These are phyloP conservation scores for Rhabdophis nuchalis DNA, from an alignment of 2,797 vertebrate species.

Conservation along the genomic window DNA sequence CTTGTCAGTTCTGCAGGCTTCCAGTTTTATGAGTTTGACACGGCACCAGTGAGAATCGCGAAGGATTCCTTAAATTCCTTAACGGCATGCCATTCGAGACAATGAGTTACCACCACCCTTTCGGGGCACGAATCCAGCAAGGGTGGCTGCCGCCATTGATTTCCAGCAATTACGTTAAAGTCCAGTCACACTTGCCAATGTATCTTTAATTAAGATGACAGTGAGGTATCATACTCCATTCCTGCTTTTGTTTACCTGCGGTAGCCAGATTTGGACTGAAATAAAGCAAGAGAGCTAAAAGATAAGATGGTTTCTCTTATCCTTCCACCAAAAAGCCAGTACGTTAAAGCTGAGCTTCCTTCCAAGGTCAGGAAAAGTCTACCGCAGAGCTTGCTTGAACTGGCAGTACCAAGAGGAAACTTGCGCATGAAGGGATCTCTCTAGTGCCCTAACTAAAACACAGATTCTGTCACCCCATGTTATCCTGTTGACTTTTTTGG, in stretches of 20 bases:
- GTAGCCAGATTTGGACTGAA: not conserved
- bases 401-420: not conserved
- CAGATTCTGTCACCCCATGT: not conserved
- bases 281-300: not conserved
- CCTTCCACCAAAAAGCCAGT: not conserved
- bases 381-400: not conserved
- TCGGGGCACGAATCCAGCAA: slow-evolving; percentile 20
- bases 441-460: not conserved
- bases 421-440: not conserved
- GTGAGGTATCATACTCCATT: slow-evolving; percentile 40
- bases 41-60: slow-evolving; percentile 38
- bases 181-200: slow-evolving; percentile 48
- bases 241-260: not conserved
- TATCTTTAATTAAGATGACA: slow-evolving; percentile 45
- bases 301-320: not conserved
- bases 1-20: slow-evolving; percentile 57
- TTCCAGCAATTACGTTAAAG: slow-evolving; percentile 41
- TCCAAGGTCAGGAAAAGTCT: not conserved
- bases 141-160: slow-evolving; percentile 48
- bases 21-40: slow-evolving; percentile 49
- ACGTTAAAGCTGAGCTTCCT: not conserved
- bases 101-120: slow-evolving; percentile 34
- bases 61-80: slow-evolving; percentile 57
- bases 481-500: not conserved
- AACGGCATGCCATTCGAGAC: slow-evolving; percentile 26